Conservation (phyloP, 1,140 invertebrate genomes). For the Anthonomus grandis region DNA sequence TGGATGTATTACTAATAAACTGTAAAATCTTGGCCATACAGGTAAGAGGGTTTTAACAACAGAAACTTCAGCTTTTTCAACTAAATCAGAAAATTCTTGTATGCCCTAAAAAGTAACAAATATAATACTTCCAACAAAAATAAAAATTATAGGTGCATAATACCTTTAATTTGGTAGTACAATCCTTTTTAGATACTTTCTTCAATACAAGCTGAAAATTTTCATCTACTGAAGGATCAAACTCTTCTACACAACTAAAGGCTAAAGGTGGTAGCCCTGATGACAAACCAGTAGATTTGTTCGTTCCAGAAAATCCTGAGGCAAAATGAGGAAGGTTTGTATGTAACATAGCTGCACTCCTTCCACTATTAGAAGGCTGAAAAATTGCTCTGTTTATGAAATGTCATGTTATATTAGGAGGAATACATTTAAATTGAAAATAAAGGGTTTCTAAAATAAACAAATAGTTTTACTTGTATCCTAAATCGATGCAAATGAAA, state of each 20-base stretch:
- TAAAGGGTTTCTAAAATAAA: neutral
- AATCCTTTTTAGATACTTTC: constrained; percentile 83
- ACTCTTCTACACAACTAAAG: constrained; percentile 49
- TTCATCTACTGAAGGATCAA: constrained; percentile 58
- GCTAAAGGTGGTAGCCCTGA: constrained; percentile 51
- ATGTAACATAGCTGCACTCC: constrained; percentile 71
- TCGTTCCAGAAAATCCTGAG: constrained; percentile 61
- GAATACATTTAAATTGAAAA: neutral
- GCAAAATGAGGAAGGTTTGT: constrained; percentile 60
- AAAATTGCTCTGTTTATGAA: constrained; percentile 33
- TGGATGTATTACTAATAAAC: constrained; percentile 66
- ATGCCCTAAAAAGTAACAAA: constrained; percentile 57
- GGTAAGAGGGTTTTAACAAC: constrained; percentile 64
- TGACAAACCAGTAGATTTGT: constrained; percentile 57
- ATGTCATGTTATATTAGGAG: neutral
- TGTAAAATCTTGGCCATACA: constrained; percentile 76
- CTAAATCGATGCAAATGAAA: neutral
- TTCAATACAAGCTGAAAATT: constrained; percentile 65
- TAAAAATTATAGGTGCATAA: neutral
- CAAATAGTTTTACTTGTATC: neutral
- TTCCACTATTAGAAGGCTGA: constrained; percentile 77
- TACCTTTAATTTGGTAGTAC: constrained; percentile 80
- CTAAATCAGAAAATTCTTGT: constrained; percentile 71
- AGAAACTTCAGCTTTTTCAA: constrained; percentile 59
- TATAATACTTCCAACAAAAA: constrained; percentile 11